A percentile compares a stretch with the other conserved stretches of the same genome.
These are phyloP conservation scores for Coregonus ussuriensis DNA, from an alignment of 2,797 vertebrate species.

Conservation along the genomic window DNA sequence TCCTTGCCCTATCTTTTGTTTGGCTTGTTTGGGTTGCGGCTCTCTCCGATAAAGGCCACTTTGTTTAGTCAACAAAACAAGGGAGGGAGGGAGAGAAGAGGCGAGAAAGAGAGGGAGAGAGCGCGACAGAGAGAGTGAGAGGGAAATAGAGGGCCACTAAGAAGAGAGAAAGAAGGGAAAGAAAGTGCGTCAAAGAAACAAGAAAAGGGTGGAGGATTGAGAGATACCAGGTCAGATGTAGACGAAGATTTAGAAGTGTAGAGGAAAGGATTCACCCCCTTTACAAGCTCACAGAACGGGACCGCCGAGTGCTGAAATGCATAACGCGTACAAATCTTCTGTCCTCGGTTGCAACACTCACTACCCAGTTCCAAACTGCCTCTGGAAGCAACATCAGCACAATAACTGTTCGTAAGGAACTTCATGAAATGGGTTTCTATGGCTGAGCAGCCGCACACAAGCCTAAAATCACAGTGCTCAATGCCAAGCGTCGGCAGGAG, in stretches of 20 bases:
- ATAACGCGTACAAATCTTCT: too few relatives aligned
- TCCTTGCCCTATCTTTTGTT: slow-evolving; percentile 75
- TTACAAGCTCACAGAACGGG: too few relatives aligned
- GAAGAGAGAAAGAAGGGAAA: slow-evolving; percentile 25
- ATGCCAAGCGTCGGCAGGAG: too few relatives aligned
- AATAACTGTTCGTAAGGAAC: too few relatives aligned
- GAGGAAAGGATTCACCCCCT: background rate
- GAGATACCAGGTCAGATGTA: slow-evolving; percentile 14
- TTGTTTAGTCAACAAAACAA: slow-evolving; percentile 80
- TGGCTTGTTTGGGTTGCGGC: slow-evolving; percentile 75
- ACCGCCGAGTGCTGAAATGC: too few relatives aligned
- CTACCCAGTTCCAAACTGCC: too few relatives aligned
- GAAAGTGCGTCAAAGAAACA: slow-evolving; percentile 43
- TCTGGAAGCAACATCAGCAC: too few relatives aligned
- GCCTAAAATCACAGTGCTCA: too few relatives aligned
- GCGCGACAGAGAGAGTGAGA: slow-evolving; percentile 9
- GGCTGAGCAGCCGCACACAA: too few relatives aligned
- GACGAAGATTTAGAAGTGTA: background rate
- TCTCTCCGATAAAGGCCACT: slow-evolving; percentile 75
- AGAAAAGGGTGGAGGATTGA: slow-evolving; percentile 31
- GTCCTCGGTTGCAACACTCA: too few relatives aligned
- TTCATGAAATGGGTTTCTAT: too few relatives aligned
- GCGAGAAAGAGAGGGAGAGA: slow-evolving; percentile 9
- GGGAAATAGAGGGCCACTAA: slow-evolving; percentile 35
- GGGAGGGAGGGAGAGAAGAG: slow-evolving; percentile 38